Evolutionary conservation across 2,888 invertebrate species (phyloP), one percentile per base, ranked within the genome.

Genomic region (Erannis defoliaria): DNA sequence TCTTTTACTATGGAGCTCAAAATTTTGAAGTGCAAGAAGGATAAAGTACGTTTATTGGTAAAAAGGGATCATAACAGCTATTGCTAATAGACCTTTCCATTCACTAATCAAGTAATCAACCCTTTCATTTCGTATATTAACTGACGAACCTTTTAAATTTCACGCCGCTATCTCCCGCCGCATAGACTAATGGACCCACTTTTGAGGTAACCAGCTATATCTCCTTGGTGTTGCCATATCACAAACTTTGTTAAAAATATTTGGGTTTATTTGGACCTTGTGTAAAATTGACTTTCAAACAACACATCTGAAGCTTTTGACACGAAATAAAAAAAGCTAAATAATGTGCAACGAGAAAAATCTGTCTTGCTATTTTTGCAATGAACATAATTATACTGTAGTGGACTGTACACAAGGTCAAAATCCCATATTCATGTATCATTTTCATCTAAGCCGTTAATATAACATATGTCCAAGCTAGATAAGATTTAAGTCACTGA

Each of bases 171-270:
- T 74, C 71, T 67, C 75, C 75, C 73, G 68, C 63, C 73, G 74
- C n/a, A n/a, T 86, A 93, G 93, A 84, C 84, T 80, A 90, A 91
- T 72, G 91, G 93, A 84, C 89, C 92, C 77, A 94, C 94, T 73
- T 94, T 94, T 84, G 94, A 94, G 94, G 94, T 94, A 94, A 94
- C 73, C 68, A 67, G 74, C 76, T 78, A 72, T 67, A 29, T 50
- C 55, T 64, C 63, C 71, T 71, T 57, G 45, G 55, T 59, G 60
- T 62, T 31, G 46, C 21, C 40, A 40, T 66, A 18, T 19, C 2
- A 19, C 42, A 37, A 38, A n/a, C 9, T 29, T 12, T 40, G 16
- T 49, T 50, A 16, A 37, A 9, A 2, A 5, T 49, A n/a, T 8
- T 10, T n/a, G n/a, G n/a, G 5, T 16, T n/a, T 35, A 42, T 48